These are phyloP conservation scores for Ficedula albicollis DNA, from an alignment of 2,797 vertebrate genomes.

Conservation along the genomic window DNA sequence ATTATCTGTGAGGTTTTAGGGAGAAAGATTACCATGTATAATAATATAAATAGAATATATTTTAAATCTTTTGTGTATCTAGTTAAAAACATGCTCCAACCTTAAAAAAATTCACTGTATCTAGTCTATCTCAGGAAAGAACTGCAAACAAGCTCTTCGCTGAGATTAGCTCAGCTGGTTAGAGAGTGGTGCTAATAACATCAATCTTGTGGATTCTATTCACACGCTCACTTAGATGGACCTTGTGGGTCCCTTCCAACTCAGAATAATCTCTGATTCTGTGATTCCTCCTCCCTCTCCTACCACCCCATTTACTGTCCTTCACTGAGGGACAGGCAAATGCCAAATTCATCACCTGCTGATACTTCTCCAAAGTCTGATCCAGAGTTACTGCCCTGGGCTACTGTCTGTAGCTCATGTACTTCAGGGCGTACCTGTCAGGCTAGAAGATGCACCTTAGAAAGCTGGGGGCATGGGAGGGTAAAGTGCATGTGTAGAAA, in stretches of 20 bases:
- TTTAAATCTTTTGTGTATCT: background rate
- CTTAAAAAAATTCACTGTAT: background rate
- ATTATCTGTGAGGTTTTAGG: background rate
- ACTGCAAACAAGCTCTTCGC: background rate
- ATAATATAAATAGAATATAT: background rate
- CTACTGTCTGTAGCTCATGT: background rate
- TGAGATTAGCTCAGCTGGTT: background rate
- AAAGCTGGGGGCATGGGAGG: background rate
- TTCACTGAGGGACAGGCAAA: background rate
- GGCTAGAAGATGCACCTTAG: background rate
- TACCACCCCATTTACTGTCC: background rate
- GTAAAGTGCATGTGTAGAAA: background rate
- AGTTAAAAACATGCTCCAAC: background rate
- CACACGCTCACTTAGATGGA: background rate
- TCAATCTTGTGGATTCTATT: background rate
- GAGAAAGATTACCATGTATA: background rate
- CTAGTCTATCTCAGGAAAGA: background rate
- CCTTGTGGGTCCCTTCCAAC: background rate
- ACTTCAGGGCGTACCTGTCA: background rate
- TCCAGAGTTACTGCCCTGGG: background rate
- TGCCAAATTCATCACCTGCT: background rate
- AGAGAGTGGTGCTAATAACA: background rate
- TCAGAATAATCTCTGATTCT: background rate
- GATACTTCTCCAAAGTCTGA: background rate
- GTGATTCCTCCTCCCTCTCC: background rate